A percentile compares a stretch with the other conserved stretches of the same genome.
Conservation (phyloP, 2,888 invertebrate genomes). For the Nymphalis urticae region DNA sequence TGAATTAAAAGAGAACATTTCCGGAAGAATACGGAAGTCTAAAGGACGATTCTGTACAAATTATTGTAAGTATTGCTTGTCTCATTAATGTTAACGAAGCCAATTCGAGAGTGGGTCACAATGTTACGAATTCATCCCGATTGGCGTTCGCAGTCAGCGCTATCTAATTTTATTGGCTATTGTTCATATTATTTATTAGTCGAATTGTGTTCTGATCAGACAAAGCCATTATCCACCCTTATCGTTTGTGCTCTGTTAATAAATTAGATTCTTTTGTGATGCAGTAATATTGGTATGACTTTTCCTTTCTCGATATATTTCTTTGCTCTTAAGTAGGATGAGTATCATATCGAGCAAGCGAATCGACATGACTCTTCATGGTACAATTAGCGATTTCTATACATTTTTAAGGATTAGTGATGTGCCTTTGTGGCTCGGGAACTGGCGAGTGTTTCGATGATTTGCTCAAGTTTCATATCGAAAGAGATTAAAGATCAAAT, state of each 20-base stretch:
- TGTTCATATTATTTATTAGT: constrained; percentile 77
- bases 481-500: no score
- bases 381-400: no score
- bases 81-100: constrained; percentile 34
- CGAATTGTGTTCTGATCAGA: constrained; percentile 73
- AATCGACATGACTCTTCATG: no score
- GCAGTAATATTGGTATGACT: constrained; percentile 16
- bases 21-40: no score
- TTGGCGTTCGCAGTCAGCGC: constrained; percentile 60
- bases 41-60: background rate
- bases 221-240: constrained; percentile 63
- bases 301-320: constrained; percentile 13
- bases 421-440: no score
- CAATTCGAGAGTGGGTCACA: constrained; percentile 22
- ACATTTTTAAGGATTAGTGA: no score
- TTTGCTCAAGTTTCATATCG: no score
- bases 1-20: no score
- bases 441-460: no score
- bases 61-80: constrained; percentile 18
- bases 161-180: constrained; percentile 76
- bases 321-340: background rate
- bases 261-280: constrained; percentile 56
- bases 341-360: no score
- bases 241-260: constrained; percentile 68
- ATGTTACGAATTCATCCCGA: constrained; percentile 44